Conservation (phyloP, 2,888 invertebrate species). For the Ophion obscuratus region DNA sequence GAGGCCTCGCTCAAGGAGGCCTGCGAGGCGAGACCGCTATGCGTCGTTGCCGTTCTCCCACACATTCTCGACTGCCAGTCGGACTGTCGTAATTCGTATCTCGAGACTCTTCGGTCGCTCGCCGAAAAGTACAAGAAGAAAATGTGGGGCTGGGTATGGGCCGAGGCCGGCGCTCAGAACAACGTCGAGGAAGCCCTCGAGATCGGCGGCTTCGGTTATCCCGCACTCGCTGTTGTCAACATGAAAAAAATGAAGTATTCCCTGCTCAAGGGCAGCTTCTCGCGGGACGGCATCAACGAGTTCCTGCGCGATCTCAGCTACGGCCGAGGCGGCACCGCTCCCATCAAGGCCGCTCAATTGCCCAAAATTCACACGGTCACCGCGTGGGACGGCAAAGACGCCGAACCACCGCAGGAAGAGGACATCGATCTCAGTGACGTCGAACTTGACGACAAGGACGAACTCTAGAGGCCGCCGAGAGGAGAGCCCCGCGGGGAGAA, state of each 20-base stretch:
- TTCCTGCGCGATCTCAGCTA: constrained; percentile 97
- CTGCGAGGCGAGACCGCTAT: constrained; percentile 95
- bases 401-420: constrained; percentile 93
- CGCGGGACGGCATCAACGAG: constrained; percentile 96
- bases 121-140: constrained; percentile 97
- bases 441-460: constrained; percentile 92
- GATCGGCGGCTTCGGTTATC: constrained; percentile 99
- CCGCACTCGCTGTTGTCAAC: constrained; percentile 98
- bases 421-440: constrained; percentile 97
- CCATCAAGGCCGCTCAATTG: constrained; percentile 92
- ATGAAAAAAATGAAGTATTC: constrained; percentile 98
- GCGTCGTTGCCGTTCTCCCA: constrained; percentile 96
- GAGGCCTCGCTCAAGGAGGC: constrained; percentile 88
- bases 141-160: constrained; percentile 99
- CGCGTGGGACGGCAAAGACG: constrained; percentile 98
- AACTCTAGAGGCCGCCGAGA: constrained; percentile 85
- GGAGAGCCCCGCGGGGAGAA: not conserved
- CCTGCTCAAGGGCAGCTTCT: constrained; percentile 96
- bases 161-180: constrained; percentile 94
- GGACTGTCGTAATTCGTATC: constrained; percentile 94
- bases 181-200: constrained; percentile 95
- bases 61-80: constrained; percentile 98
- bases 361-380: constrained; percentile 89
- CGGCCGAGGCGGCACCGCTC: constrained; percentile 96
- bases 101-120: constrained; percentile 89